These are phyloP conservation scores for Diplogasteroides magnus DNA, from an alignment of 1,140 invertebrate species.

Conservation along the genomic window DNA sequence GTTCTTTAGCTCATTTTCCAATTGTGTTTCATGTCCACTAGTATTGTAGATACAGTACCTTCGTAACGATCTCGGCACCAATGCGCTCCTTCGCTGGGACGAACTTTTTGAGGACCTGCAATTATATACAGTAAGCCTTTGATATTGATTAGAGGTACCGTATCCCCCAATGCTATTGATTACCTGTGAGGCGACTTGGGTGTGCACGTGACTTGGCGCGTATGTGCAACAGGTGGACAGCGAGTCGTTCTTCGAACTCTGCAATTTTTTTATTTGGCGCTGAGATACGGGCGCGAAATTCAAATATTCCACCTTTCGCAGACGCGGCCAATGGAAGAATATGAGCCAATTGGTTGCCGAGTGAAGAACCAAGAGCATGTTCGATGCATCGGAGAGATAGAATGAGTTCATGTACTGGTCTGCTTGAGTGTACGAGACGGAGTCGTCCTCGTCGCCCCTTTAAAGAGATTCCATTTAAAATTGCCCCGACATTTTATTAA, in stretches of 20 bases:
- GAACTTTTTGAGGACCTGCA: neutral
- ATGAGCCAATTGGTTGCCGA: constrained; percentile 50
- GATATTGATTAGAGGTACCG: too few relatives aligned
- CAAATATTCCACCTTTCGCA: constrained; percentile 8
- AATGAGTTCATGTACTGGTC: constrained; percentile 47
- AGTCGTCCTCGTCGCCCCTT: neutral
- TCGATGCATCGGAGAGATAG: constrained; percentile 53
- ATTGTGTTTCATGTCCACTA: too few relatives aligned
- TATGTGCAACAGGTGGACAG: too few relatives aligned
- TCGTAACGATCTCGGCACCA: neutral
- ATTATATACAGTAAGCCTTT: too few relatives aligned
- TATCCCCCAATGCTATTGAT: too few relatives aligned
- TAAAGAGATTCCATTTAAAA: too few relatives aligned
- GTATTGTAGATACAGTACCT: neutral
- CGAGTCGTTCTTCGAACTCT: too few relatives aligned
- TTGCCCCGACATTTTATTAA: too few relatives aligned
- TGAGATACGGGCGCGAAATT: neutral
- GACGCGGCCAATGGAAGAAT: constrained; percentile 50
- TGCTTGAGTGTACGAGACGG: too few relatives aligned
- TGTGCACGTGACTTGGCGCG: too few relatives aligned
- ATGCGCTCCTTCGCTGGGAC: neutral
- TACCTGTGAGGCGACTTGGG: too few relatives aligned
- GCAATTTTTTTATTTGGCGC: neutral
- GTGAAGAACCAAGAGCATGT: constrained; percentile 42
- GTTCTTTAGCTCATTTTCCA: too few relatives aligned